Percentiles rank a stretch among this genome's conserved stretches.
Evolutionary conservation across 2,797 vertebrate species (phyloP).

Genomic region (Hipposideros larvatus): DNA sequence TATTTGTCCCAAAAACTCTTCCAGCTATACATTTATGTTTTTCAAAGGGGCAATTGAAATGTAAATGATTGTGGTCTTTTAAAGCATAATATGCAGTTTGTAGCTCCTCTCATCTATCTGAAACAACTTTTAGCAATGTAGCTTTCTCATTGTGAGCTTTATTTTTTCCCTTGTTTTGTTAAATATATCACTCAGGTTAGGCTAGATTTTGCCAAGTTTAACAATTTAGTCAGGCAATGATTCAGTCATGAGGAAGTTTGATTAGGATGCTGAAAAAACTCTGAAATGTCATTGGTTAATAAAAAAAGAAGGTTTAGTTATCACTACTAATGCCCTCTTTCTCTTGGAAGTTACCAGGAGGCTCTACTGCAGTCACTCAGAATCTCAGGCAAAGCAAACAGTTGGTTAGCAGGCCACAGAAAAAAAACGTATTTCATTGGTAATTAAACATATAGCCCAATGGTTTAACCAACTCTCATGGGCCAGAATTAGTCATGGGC

Average conservation of each 20-base stretch:
- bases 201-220: neutral
- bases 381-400: neutral
- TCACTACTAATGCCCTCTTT: neutral
- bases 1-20: constrained; percentile 39
- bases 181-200: neutral
- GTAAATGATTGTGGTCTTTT: neutral
- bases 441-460: neutral
- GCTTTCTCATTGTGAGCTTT: neutral
- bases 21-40: constrained; percentile 29
- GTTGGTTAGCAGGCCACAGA: neutral
- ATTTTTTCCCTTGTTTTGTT: neutral
- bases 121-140: neutral
- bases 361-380: neutral
- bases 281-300: neutral
- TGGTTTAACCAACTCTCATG: neutral
- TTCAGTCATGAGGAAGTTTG: neutral
- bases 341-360: neutral
- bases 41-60: constrained; percentile 43
- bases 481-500: neutral
- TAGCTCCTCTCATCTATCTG: neutral
- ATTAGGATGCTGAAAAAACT: neutral
- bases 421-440: neutral
- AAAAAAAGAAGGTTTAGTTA: neutral
- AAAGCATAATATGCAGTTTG: neutral
- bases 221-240: neutral